phyloP scores from a whole-genome alignment of 2,888 invertebrate genomes.

The Lymantria monacha region DNA sequence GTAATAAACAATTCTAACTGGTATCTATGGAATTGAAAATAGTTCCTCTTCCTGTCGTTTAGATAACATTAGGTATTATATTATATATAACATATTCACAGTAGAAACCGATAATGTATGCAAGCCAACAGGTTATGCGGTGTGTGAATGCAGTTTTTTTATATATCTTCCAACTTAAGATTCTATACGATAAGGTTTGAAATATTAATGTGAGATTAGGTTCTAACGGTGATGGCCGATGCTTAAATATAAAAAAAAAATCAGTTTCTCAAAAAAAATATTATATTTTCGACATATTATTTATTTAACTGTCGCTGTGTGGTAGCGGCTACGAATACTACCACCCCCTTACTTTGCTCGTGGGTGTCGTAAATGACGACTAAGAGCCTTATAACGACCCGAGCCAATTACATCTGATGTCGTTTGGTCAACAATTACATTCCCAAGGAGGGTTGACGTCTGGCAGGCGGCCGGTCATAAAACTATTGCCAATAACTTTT shows the following conservation, averaged over 20 bases:
- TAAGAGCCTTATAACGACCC: too few relatives aligned
- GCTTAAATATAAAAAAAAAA: background rate
- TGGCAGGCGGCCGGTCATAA: too few relatives aligned
- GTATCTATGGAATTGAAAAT: background rate
- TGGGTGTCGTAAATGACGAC: too few relatives aligned
- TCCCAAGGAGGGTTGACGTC: too few relatives aligned
- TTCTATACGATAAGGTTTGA: background rate
- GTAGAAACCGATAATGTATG: background rate
- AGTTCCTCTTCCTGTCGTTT: background rate
- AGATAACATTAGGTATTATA: background rate
- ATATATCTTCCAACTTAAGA: background rate
- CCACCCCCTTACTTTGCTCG: too few relatives aligned
- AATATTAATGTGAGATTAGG: background rate
- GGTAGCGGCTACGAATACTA: too few relatives aligned
- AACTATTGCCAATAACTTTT: too few relatives aligned
- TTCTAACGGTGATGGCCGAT: background rate
- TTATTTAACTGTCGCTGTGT: too few relatives aligned
- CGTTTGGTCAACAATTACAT: too few relatives aligned
- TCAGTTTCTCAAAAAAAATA: too few relatives aligned
- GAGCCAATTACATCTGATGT: too few relatives aligned
- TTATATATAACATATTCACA: background rate
- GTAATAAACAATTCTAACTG: background rate
- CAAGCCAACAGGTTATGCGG: background rate
- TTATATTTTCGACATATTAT: too few relatives aligned
- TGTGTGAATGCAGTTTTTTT: background rate